Evolutionary conservation across 53 echinoderm and acorn worm genomes (phyloP).

Genomic region (Stichopus horrens): DNA sequence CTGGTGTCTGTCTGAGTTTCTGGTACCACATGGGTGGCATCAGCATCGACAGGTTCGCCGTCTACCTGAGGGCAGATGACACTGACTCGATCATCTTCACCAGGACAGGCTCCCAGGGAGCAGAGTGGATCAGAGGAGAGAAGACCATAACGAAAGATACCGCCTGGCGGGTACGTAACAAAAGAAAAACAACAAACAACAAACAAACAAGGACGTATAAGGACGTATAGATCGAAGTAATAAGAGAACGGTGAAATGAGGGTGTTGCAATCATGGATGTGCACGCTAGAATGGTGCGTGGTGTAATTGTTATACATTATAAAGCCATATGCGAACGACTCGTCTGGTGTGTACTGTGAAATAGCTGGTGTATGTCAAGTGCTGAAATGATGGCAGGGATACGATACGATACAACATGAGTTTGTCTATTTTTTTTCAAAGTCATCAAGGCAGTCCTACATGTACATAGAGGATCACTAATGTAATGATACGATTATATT

Average conservation of each 20-base stretch:
- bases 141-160: constrained; percentile 8
- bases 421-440: no score
- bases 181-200: background rate
- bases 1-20: constrained; percentile 59
- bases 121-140: constrained; percentile 62
- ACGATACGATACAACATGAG: no score
- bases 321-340: background rate
- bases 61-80: constrained; percentile 55
- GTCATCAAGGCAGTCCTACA: no score
- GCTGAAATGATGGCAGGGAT: no score
- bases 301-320: no score
- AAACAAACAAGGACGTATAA: background rate
- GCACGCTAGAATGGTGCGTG: background rate
- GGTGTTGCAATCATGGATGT: background rate
- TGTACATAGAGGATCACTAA: no score
- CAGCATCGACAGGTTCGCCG: constrained; percentile 64
- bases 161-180: constrained; percentile 2
- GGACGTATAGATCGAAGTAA: background rate
- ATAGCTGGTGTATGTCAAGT: background rate
- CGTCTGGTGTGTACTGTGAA: background rate
- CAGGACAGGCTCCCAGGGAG: constrained; percentile 66
- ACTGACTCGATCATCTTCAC: constrained; percentile 57
- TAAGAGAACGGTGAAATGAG: background rate
- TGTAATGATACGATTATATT: no score
- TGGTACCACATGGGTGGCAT: constrained; percentile 87